Percentiles rank a stretch among this genome's conserved stretches.
Conservation (phyloP, 2,797 vertebrate genomes). For the Gobio occitaniae region DNA sequence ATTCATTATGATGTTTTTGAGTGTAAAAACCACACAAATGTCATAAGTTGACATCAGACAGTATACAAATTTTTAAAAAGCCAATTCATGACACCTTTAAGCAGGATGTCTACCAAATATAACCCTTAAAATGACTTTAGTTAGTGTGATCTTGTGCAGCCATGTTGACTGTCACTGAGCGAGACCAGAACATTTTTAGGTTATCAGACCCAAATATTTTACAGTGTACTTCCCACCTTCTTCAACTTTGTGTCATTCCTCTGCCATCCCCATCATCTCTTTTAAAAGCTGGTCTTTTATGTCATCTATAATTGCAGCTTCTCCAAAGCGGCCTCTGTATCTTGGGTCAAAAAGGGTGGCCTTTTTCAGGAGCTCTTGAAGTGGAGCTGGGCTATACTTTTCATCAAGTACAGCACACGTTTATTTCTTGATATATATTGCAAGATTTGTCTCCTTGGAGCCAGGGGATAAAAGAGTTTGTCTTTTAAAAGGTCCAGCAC, state of each 20-base stretch:
- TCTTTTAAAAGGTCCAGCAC: too few species aligned
- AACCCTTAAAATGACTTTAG: too few species aligned
- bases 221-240: not conserved
- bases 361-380: constrained; percentile 47
- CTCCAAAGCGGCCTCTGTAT: not conserved
- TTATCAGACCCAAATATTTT: not conserved
- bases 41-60: too few species aligned
- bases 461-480: too few species aligned
- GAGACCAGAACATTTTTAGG: too few species aligned
- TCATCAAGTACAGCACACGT: constrained; percentile 4
- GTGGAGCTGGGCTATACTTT: constrained; percentile 38
- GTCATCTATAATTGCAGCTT: constrained; percentile 33
- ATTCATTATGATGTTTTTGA: too few species aligned
- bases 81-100: too few species aligned
- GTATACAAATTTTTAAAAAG: too few species aligned
- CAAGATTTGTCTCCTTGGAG: not conserved
- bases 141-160: too few species aligned
- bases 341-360: constrained; percentile 39
- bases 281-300: constrained; percentile 31
- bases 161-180: too few species aligned
- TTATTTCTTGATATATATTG: constrained; percentile 14
- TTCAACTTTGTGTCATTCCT: not conserved
- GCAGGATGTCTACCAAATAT: too few species aligned
- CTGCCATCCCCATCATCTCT: constrained; percentile 29
- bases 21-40: too few species aligned